Evolutionary conservation across 2,113 vertebrate species (phyloP), one percentile per base, ranked within the genome.

Genomic region (Tychaedon coryphoeus): DNA sequence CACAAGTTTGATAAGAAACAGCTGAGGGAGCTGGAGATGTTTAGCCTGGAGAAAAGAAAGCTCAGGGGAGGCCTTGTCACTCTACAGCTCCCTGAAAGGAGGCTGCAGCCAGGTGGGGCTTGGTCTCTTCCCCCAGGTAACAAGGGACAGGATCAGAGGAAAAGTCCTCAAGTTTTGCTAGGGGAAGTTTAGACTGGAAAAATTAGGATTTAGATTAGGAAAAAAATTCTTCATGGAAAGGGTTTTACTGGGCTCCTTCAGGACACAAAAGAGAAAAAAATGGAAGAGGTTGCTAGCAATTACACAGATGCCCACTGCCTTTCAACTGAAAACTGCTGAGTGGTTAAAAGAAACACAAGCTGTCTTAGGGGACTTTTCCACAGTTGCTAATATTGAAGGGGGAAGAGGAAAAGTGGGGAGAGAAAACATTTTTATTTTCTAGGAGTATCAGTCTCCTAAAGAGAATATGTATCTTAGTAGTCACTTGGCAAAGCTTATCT

Each of bases 331-430:
- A 56, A 77, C 47, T 60, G 9, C 10, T 40, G 22, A 91, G n/a
- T 53, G 28, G 29, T 90, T 77, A 48, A 91, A 90, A 84, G 61
- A 87, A 95, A 48, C 38, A 73, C 24, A 60, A 53, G 42, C 31
- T 64, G 43, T 29, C 57, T 84, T 54, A 40, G 33, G 42, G 50
- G 33, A 33, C 48, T 48, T 42, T 80, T 91, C 19, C n/a, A 25
- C 34, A 86, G 26, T 33, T 66, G 22, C 28, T 38, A 43, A 76
- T 51, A 45, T 1, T 58, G n/a, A 73, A 47, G 5, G 11, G 4
- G 4, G 2, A 2, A 2, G 2, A 12, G 8, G 6, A 5, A 1
- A 29, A 51, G 26, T 14, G 2, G 9, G 33, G 12, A 42, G 19
- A 73, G 9, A 72, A 3, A 87, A n/a, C 23, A 29, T 60, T 17